Conservation (phyloP, 2,113 vertebrate species). For the Ciconia maguari region DNA sequence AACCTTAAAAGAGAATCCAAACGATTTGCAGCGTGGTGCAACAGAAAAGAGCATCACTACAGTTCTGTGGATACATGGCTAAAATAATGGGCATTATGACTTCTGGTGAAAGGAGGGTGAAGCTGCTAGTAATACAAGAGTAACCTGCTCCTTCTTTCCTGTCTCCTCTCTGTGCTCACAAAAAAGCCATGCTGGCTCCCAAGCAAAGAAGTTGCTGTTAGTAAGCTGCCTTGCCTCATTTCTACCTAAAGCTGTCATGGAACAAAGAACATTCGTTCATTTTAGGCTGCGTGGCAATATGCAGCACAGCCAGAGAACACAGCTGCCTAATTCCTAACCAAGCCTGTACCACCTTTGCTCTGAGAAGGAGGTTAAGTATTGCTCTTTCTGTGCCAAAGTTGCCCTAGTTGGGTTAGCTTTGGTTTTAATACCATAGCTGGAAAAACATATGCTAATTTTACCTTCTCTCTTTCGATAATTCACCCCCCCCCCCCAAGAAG, state of each 20-base stretch:
- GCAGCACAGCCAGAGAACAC: background rate
- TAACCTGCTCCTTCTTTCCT: background rate
- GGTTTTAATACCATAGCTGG: background rate
- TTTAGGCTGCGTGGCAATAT: background rate
- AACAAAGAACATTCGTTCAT: background rate
- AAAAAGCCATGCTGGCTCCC: background rate
- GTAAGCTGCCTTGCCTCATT: background rate
- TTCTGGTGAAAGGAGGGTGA: background rate
- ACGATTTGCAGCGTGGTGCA: background rate
- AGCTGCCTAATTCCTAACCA: background rate
- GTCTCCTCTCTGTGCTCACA: background rate
- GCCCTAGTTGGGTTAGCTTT: background rate
- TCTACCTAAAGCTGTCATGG: background rate
- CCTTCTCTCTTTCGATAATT: background rate
- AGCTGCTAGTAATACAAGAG: background rate
- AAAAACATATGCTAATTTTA: background rate
- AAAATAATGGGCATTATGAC: background rate
- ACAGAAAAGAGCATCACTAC: background rate
- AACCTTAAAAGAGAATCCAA: background rate
- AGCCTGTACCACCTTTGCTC: background rate
- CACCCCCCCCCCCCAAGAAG: accelerated
- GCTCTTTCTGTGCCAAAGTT: background rate
- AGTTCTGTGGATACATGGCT: background rate
- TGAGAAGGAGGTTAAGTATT: background rate
- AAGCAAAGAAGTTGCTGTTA: background rate